Evolutionary conservation across 2,113 vertebrate genomes (phyloP).

Genomic region (Zapus hudsonius): DNA sequence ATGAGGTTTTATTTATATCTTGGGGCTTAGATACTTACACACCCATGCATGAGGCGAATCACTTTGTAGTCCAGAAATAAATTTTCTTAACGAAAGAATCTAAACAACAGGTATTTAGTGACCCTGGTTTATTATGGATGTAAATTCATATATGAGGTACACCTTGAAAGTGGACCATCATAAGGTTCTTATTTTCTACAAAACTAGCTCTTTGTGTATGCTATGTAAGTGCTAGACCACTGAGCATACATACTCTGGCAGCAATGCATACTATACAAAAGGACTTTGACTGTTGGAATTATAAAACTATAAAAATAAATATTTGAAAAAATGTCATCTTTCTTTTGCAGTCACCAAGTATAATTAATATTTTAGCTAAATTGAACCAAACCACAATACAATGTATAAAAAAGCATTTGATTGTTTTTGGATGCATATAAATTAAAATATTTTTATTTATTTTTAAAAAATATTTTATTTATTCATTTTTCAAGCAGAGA

Average conservation of each 20-base stretch:
- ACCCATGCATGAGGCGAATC: too few species aligned
- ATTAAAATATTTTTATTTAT: not conserved
- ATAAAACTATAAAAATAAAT: slow-evolving; percentile 9
- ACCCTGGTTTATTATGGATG: too few species aligned
- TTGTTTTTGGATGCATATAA: slow-evolving; percentile 9
- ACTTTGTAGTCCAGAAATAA: too few species aligned
- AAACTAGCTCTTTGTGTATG: not conserved
- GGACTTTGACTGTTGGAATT: not conserved
- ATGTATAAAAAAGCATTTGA: slow-evolving; percentile 30
- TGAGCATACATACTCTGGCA: not conserved
- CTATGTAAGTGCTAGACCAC: not conserved
- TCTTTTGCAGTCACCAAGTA: not conserved
- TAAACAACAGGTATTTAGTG: too few species aligned
- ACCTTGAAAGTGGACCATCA: too few species aligned
- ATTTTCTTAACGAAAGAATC: too few species aligned
- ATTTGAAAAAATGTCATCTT: not conserved
- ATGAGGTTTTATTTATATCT: too few species aligned
- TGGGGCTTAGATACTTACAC: too few species aligned
- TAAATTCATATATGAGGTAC: too few species aligned
- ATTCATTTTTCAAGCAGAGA: too few species aligned
- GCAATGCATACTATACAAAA: not conserved
- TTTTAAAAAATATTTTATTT: too few species aligned
- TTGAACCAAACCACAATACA: slow-evolving; percentile 23
- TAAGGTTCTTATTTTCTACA: too few species aligned
- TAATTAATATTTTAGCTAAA: slow-evolving; percentile 56